Evolutionary conservation across 2,113 vertebrate species (phyloP), one percentile per base, ranked within the genome.

Genomic region (Haplotaxodon microlepis): DNA sequence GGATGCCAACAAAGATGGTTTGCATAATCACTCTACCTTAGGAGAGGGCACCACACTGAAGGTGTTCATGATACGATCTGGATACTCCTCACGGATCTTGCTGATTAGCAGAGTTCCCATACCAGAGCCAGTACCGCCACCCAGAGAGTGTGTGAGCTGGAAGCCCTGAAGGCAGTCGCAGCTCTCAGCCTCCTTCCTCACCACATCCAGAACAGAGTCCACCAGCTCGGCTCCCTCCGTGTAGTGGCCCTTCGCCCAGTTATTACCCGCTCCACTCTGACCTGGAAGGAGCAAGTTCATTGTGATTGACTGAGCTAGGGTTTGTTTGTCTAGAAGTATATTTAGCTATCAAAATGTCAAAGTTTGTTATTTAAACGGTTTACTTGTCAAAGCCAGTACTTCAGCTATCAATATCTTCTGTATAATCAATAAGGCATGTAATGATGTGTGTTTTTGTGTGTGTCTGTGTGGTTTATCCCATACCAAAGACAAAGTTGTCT

Each of bases 171-270:
- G 97, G 86, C 97, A 98, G 94, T 98, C 98, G 3, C 98, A 98
- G 96, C 97, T 97, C 95, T 98, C 98, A 0, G 98, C 97, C 94
- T 98, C 98, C 92, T 98, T 98, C 87, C 97, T 96, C 45, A 98
- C 97, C 50, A 98, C 98, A n/a, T 98, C 98, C 93, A 98, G 45
- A 81, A 98, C 98, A 0, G 98, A 98, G 93, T 98, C 98, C 14
- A 98, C 98, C 90, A 98, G 93, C 95, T 98, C 98, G 0, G 98
- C 98, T 6, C 97, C 98, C 73, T 98, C 98, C 4, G 98, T 98
- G 86, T 98, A 98, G 93, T 98, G 98, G 56, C 98, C 98, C 89
- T 98, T 98, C 17, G 98, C 98, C 98, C 98, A 98, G 96, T 98
- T 98, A 96, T 98, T 98, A 10, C 98, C 98, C 3, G 98, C 98